These are phyloP conservation scores for Myotis myotis DNA, from an alignment of 2,797 vertebrate genomes.

Conservation along the genomic window DNA sequence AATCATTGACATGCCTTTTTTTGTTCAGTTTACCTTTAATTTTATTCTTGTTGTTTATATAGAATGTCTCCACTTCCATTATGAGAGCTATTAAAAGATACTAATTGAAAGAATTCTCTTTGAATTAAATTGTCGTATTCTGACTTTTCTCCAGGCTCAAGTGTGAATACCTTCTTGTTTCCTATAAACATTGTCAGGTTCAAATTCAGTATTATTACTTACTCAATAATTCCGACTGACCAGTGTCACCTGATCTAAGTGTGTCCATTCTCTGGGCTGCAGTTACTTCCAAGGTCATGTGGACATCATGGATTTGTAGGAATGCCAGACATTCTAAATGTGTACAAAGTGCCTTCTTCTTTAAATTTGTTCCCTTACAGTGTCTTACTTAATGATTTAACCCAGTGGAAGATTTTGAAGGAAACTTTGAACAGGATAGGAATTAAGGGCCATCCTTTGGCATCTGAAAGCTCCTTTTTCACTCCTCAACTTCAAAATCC, in stretches of 20 bases:
- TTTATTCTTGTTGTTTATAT: neutral
- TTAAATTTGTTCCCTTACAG: neutral
- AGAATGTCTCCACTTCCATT: neutral
- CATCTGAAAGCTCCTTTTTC: neutral
- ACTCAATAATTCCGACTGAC: neutral
- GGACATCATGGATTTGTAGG: neutral
- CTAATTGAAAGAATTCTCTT: neutral
- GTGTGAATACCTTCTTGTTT: neutral
- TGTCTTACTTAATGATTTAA: neutral
- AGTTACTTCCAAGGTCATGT: neutral
- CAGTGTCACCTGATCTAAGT: neutral
- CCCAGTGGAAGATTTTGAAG: neutral
- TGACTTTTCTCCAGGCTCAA: neutral
- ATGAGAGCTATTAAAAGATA: neutral
- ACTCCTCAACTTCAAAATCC: neutral
- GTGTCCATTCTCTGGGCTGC: neutral
- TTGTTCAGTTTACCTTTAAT: slow-evolving; percentile 5
- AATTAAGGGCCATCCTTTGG: neutral
- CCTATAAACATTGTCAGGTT: neutral
- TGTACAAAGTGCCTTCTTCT: neutral
- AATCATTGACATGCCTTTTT: neutral
- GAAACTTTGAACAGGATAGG: neutral
- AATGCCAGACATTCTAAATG: neutral
- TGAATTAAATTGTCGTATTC: slow-evolving; percentile 6
- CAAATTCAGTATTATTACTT: slow-evolving; percentile 13